Percentiles rank a stretch among this genome's conserved stretches.
Conservation (phyloP, 1,140 invertebrate genomes). For the Coenobita brevimanus region DNA sequence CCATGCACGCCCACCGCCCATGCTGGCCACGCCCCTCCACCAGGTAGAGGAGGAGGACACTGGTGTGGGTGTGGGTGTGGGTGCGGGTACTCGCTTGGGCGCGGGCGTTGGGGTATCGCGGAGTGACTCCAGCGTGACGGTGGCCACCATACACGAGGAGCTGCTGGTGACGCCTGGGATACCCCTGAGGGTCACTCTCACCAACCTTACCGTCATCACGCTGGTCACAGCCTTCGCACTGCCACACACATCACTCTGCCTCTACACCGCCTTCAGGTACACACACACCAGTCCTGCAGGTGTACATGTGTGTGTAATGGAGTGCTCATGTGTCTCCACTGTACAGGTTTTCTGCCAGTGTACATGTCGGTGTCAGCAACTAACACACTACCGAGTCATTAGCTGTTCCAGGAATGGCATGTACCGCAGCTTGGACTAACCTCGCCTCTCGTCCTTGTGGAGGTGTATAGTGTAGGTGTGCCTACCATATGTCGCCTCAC, state of each 20-base stretch:
- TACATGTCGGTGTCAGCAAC: too few species aligned
- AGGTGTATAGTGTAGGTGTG: too few species aligned
- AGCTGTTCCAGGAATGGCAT: too few species aligned
- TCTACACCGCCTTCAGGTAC: constrained; percentile 68
- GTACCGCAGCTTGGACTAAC: too few species aligned
- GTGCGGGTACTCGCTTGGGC: not conserved
- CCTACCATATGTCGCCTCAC: too few species aligned
- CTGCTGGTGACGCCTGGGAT: constrained; percentile 49
- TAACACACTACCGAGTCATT: too few species aligned
- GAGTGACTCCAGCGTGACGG: constrained; percentile 56
- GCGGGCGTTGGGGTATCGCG: not conserved
- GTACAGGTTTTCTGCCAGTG: too few species aligned
- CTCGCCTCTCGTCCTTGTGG: too few species aligned
- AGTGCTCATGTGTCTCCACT: too few species aligned
- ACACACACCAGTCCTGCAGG: too few species aligned
- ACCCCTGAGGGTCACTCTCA: constrained; percentile 51
- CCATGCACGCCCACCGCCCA: constrained; percentile 8
- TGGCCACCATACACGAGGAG: constrained; percentile 63
- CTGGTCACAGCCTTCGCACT: constrained; percentile 56
- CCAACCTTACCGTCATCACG: constrained; percentile 58
- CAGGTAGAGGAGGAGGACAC: constrained; percentile 34
- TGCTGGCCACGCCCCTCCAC: constrained; percentile 3
- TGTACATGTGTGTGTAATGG: not conserved
- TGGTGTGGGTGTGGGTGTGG: not conserved
- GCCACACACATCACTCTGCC: constrained; percentile 49